Conservation (phyloP, 2,113 vertebrate genomes). For the Dipodomys stephensi region DNA sequence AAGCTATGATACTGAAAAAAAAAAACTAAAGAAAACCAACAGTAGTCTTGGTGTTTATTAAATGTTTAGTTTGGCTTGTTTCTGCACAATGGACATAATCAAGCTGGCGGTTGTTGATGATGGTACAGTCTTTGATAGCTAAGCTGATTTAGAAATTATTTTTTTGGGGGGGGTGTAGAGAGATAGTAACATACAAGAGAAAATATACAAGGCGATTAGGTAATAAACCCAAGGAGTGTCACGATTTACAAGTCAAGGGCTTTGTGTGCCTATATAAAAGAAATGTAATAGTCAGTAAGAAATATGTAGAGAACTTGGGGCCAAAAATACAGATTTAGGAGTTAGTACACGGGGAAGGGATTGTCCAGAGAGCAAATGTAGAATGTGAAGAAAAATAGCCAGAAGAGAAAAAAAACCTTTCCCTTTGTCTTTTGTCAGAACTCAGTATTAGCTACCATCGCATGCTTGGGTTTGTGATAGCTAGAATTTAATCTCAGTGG, state of each 20-base stretch:
- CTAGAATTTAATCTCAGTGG: background rate
- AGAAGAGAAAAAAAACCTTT: background rate
- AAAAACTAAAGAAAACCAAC: too few species aligned
- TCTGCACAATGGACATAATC: background rate
- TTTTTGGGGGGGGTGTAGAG: background rate
- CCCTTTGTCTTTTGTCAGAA: conserved; percentile 2
- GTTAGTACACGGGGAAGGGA: background rate
- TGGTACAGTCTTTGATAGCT: too few species aligned
- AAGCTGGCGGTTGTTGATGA: too few species aligned
- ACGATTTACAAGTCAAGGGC: background rate
- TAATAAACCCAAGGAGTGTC: background rate
- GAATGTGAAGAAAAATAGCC: background rate
- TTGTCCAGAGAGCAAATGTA: background rate
- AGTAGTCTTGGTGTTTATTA: background rate
- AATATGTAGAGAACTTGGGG: background rate
- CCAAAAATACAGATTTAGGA: background rate
- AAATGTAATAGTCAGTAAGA: background rate
- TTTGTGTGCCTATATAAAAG: conserved; percentile 14
- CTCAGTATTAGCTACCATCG: background rate
- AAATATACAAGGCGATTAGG: conserved; percentile 4
- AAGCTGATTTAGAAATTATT: background rate
- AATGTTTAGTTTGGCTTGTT: background rate
- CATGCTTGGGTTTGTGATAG: background rate
- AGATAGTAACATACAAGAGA: background rate
- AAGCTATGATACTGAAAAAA: too few species aligned